Evolutionary conservation across 1,140 invertebrate species (phyloP).

Genomic region (honey bee (Apis mellifera)): Amel_HAv3.1 CM009935.2:11270001-11270500

Average conservation of each 20-base stretch:
- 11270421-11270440: constrained; percentile 4
- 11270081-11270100: background rate
- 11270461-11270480: background rate
- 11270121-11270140: background rate
- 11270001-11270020: background rate
- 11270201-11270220: background rate
- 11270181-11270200: background rate
- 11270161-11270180: background rate
- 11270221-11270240: constrained; percentile 32
- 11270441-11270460: constrained; percentile 22
- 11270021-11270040: background rate
- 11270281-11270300: constrained; percentile 19
- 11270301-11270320: background rate
- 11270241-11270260: constrained; percentile 37
- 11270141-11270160: no score
- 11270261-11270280: constrained; percentile 48
- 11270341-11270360: constrained; percentile 37
- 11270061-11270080: background rate
- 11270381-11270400: background rate
- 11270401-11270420: constrained; percentile 14
- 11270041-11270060: no score
- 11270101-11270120: background rate
- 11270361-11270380: constrained; percentile 17
- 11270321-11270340: constrained; percentile 4
- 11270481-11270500: constrained; percentile 1